These are phyloP conservation scores for Cervus canadensis DNA, from an alignment of 2,113 vertebrate species.

Conservation along the genomic window DNA sequence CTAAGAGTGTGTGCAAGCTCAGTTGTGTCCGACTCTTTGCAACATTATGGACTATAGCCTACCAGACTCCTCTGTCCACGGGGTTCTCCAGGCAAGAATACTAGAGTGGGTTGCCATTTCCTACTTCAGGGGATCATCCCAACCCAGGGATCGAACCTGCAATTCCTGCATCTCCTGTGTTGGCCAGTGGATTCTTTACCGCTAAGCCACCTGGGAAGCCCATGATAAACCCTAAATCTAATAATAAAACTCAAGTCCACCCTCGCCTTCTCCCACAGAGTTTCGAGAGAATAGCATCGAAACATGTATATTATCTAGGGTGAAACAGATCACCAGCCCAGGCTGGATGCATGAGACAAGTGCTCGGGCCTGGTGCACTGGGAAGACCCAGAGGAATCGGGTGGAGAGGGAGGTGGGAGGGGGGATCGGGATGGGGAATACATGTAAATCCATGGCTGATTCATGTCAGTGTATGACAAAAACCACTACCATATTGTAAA, in stretches of 20 bases:
- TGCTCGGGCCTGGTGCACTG: too few species aligned
- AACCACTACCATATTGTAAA: too few species aligned
- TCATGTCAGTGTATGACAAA: too few species aligned
- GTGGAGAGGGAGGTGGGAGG: too few species aligned
- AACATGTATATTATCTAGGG: too few species aligned
- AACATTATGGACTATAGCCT: background rate
- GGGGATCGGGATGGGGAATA: too few species aligned
- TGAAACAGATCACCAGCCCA: too few species aligned
- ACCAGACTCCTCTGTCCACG: background rate
- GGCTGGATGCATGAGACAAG: too few species aligned
- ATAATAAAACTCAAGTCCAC: conserved; percentile 21
- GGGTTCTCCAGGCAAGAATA: background rate
- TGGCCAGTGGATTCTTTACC: background rate
- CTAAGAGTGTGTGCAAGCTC: background rate
- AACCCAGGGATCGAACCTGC: background rate
- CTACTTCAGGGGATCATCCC: background rate
- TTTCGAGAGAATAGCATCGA: too few species aligned
- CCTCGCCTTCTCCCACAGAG: too few species aligned
- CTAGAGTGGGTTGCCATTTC: background rate
- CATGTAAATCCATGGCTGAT: too few species aligned
- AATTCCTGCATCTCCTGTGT: background rate
- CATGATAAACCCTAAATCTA: conserved; percentile 17
- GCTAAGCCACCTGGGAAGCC: background rate
- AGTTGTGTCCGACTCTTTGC: background rate
- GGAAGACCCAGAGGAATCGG: too few species aligned